Conservation (phyloP, 2,888 invertebrate genomes). For the Altica lythri region DNA sequence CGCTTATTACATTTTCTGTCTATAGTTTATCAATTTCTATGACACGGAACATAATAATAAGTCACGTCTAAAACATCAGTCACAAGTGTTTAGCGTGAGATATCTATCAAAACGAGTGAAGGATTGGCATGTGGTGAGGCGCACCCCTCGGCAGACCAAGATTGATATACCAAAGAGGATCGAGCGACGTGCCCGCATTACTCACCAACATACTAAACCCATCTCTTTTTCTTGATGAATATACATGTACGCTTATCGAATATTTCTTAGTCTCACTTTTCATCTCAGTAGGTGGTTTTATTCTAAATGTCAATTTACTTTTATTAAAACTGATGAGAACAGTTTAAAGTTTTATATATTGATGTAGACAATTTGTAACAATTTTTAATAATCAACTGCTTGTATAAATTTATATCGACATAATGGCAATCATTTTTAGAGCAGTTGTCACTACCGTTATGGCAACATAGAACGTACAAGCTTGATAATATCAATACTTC, state of each 20-base stretch:
- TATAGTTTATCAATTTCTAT: slow-evolving; percentile 1
- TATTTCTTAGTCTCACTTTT: slow-evolving; percentile 5
- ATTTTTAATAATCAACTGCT: too few relatives aligned
- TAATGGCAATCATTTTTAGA: too few relatives aligned
- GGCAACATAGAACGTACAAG: too few relatives aligned
- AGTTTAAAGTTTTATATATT: too few relatives aligned
- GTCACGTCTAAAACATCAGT: slow-evolving; percentile 22
- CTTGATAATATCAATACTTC: too few relatives aligned
- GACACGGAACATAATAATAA: slow-evolving; percentile 14
- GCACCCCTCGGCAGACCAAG: slow-evolving; percentile 47
- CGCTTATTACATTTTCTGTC: slow-evolving; percentile 1
- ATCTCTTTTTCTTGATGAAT: slow-evolving; percentile 10
- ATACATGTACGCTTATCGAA: slow-evolving; percentile 11
- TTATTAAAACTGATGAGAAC: too few relatives aligned
- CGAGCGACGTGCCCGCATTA: slow-evolving; percentile 17
- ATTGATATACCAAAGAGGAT: slow-evolving; percentile 48
- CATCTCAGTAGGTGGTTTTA: too few relatives aligned
- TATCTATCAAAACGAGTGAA: slow-evolving; percentile 49
- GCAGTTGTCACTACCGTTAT: too few relatives aligned
- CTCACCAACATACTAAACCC: slow-evolving; percentile 7
- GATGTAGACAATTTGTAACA: too few relatives aligned
- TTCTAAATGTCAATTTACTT: too few relatives aligned
- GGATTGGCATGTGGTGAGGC: slow-evolving; percentile 54
- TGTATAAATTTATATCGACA: too few relatives aligned
- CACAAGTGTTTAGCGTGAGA: slow-evolving; percentile 27